Evolutionary conservation across 2,888 invertebrate species (phyloP).

Genomic region (Eupelmus urozonus): DNA sequence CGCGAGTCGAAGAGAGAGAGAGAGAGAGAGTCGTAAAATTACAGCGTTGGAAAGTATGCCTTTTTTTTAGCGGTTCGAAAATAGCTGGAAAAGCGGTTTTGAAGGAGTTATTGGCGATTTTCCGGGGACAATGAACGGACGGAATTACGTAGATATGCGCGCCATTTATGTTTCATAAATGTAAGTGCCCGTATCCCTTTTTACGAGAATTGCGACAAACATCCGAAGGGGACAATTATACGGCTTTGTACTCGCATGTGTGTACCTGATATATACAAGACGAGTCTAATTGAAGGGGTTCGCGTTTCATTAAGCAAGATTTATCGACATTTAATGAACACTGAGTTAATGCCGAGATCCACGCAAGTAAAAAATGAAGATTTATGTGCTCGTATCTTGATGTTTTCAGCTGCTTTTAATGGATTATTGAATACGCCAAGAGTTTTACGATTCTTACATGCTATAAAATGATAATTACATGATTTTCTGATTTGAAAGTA

Average conservation of each 20-base stretch:
- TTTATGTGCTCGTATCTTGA: neutral
- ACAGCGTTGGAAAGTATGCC: no score
- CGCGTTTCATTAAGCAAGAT: neutral
- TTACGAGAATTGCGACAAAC: neutral
- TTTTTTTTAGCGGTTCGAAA: no score
- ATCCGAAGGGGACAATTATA: neutral
- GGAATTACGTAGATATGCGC: neutral
- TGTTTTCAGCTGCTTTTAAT: neutral
- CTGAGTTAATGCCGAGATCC: slow-evolving; percentile 1
- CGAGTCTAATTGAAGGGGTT: neutral
- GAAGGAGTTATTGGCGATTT: no score
- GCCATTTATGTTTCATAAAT: neutral
- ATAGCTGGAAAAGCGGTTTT: no score
- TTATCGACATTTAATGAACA: slow-evolving; percentile 1
- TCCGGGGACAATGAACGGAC: no score
- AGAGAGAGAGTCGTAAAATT: no score
- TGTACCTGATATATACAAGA: neutral
- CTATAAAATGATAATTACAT: no score
- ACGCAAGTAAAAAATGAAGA: neutral
- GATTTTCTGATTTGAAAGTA: no score
- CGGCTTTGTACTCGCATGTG: neutral
- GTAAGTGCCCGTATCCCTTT: neutral
- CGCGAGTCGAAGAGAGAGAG: no score
- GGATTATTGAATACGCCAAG: neutral
- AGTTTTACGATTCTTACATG: no score